Evolutionary conservation across 2,797 vertebrate species (phyloP).

Genomic region (Holocentrus rufus): DNA sequence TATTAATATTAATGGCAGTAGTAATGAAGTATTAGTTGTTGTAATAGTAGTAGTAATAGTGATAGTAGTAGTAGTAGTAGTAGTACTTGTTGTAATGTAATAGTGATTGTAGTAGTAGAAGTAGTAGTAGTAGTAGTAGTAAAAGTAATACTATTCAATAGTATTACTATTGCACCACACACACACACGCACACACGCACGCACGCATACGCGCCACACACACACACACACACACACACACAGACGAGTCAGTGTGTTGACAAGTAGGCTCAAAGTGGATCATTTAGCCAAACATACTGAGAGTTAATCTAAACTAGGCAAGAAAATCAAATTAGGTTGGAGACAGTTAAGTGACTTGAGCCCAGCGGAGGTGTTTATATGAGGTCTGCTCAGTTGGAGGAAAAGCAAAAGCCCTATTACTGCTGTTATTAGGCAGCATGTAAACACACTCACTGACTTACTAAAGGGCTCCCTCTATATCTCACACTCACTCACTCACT

Average conservation of each 20-base stretch:
- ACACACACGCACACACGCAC: conserved; percentile 35
- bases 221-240: conserved; percentile 32
- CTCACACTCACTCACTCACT: conserved; percentile 30
- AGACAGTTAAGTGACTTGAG: conserved; percentile 58
- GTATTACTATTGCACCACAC: too few species aligned
- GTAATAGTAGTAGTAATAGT: not conserved
- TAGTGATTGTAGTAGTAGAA: not conserved
- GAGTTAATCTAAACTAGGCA: conserved; percentile 56
- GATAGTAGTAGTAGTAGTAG: not conserved
- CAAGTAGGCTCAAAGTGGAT: conserved; percentile 42
- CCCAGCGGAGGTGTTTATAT: conserved; percentile 59
- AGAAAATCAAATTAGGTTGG: conserved; percentile 63
- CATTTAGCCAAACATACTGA: conserved; percentile 64
- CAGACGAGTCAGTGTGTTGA: conserved; percentile 1
- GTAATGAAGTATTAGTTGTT: not conserved
- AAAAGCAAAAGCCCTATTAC: conserved; percentile 63
- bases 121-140: not conserved
- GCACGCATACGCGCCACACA: conserved; percentile 34
- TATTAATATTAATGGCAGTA: not conserved
- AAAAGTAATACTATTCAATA: not conserved
- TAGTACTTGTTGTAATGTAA: not conserved
- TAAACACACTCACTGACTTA: conserved; percentile 61
- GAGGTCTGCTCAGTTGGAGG: conserved; percentile 61
- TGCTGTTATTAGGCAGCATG: conserved; percentile 74
- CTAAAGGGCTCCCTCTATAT: conserved; percentile 54